phyloP scores from a whole-genome alignment of 1,140 invertebrate species.

The Berghia stephanieae region DNA sequence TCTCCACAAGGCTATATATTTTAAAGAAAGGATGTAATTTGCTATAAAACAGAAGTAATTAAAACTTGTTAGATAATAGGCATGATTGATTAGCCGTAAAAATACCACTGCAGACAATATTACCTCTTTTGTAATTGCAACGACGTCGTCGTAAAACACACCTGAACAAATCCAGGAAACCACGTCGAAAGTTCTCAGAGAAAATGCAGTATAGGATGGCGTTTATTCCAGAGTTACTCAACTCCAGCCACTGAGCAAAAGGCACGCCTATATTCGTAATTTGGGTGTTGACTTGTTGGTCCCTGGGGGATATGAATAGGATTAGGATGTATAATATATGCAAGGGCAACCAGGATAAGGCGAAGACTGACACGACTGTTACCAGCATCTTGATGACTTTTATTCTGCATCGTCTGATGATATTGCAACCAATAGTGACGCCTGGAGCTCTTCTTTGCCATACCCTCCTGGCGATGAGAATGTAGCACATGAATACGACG shows the following conservation, averaged over 20 bases:
- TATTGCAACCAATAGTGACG: slow-evolving; percentile 45
- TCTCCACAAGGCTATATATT: too few relatives aligned
- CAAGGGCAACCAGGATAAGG: slow-evolving; percentile 93
- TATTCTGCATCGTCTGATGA: slow-evolving; percentile 64
- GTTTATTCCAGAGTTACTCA: slow-evolving; percentile 97
- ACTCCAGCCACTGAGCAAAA: slow-evolving; percentile 94
- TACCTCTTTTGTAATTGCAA: too few relatives aligned
- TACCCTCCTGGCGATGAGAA: slow-evolving; percentile 91
- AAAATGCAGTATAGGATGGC: slow-evolving; percentile 97
- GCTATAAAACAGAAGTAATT: too few relatives aligned
- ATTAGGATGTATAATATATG: slow-evolving; percentile 71
- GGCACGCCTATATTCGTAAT: slow-evolving; percentile 83
- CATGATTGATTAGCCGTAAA: too few relatives aligned
- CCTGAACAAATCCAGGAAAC: slow-evolving; percentile 72
- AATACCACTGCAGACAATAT: too few relatives aligned
- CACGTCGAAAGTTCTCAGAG: slow-evolving; percentile 93
- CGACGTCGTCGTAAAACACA: slow-evolving; percentile 27
- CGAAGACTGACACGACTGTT: slow-evolving; percentile 92
- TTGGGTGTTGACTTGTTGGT: slow-evolving; percentile 71
- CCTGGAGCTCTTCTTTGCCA: slow-evolving; percentile 87
- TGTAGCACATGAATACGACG: slow-evolving; percentile 90
- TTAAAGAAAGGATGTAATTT: too few relatives aligned
- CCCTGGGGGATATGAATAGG: slow-evolving; percentile 35
- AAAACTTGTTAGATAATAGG: too few relatives aligned
- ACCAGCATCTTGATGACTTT: slow-evolving; percentile 94